A percentile compares a stretch with the other conserved stretches of the same genome.
phyloP scores from a whole-genome alignment of 2,888 invertebrate species.

The Megalurothrips usitatus region DNA sequence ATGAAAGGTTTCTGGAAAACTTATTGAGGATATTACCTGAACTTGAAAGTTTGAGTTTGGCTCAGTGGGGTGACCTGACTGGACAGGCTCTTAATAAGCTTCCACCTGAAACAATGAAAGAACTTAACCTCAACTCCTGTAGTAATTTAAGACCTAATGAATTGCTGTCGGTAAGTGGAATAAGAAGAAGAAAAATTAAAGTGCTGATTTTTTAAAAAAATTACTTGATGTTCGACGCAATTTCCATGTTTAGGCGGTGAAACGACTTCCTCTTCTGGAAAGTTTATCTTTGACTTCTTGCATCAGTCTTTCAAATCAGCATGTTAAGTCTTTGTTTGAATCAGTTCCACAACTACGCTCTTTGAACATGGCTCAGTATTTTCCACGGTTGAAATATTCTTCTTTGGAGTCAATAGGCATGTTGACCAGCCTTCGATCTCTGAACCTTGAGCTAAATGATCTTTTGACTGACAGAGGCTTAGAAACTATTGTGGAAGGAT shows the following conservation, averaged over 20 bases:
- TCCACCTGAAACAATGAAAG: neutral
- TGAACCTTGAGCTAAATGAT: constrained; percentile 1
- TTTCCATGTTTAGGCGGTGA: neutral
- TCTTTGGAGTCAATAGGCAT: neutral
- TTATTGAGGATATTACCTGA: neutral
- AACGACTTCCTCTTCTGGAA: neutral
- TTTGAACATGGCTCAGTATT: constrained; percentile 11
- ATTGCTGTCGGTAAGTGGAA: neutral
- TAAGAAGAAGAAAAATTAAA: too few species aligned
- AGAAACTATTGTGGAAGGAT: constrained; percentile 12
- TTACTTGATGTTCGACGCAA: neutral
- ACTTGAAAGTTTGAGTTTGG: neutral
- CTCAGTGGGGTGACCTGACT: constrained; percentile 9
- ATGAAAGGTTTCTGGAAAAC: constrained; percentile 10
- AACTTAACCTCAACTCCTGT: neutral
- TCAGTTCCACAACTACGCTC: neutral
- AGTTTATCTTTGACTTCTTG: constrained; percentile 4
- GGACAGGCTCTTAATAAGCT: neutral
- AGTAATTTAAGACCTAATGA: constrained; percentile 13
- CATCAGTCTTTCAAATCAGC: constrained; percentile 3
- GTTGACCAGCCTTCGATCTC: neutral
- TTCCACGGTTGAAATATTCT: constrained; percentile 1
- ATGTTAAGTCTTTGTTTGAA: constrained; percentile 1
- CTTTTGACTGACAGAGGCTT: constrained; percentile 1
- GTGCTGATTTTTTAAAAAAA: neutral